Conservation (phyloP, 1,140 invertebrate species). For the Hyles vespertilio region DNA sequence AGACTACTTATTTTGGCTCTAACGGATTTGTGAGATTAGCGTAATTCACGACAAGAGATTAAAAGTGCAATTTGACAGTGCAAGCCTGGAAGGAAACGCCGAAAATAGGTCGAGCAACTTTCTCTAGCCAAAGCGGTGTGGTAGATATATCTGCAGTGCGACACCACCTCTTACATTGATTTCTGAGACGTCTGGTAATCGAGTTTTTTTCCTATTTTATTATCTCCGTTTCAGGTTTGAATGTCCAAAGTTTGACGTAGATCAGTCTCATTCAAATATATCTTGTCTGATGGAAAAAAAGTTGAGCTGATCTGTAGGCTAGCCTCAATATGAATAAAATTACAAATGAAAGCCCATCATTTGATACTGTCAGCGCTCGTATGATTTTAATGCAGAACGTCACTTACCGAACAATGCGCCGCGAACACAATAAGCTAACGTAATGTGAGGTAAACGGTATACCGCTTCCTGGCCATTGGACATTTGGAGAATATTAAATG, state of each 20-base stretch:
- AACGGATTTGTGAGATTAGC: too few relatives aligned
- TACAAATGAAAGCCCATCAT: constrained; percentile 2
- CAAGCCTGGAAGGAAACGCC: constrained; percentile 22
- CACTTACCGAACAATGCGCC: constrained; percentile 44
- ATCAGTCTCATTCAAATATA: too few relatives aligned
- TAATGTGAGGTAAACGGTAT: constrained; percentile 61
- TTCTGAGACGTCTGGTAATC: constrained; percentile 36
- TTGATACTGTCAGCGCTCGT: constrained; percentile 3
- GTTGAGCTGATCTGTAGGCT: not conserved
- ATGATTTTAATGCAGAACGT: constrained; percentile 47
- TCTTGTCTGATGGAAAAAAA: too few relatives aligned
- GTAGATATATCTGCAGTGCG: constrained; percentile 65
- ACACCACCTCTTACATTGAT: constrained; percentile 60
- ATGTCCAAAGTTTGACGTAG: too few relatives aligned
- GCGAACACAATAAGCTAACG: constrained; percentile 58
- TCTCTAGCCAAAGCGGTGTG: constrained; percentile 36
- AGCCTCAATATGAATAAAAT: not conserved
- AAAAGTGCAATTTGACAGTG: constrained; percentile 13
- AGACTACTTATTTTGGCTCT: too few relatives aligned
- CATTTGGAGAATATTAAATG: constrained; percentile 50
- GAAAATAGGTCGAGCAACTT: constrained; percentile 40
- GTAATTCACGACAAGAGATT: too few relatives aligned
- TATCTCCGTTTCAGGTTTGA: too few relatives aligned
- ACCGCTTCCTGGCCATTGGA: constrained; percentile 41
- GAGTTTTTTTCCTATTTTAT: not conserved